Evolutionary conservation across 1,140 invertebrate species (phyloP), one percentile per base, ranked within the genome.

Genomic region (Camponotus vicinus): DNA sequence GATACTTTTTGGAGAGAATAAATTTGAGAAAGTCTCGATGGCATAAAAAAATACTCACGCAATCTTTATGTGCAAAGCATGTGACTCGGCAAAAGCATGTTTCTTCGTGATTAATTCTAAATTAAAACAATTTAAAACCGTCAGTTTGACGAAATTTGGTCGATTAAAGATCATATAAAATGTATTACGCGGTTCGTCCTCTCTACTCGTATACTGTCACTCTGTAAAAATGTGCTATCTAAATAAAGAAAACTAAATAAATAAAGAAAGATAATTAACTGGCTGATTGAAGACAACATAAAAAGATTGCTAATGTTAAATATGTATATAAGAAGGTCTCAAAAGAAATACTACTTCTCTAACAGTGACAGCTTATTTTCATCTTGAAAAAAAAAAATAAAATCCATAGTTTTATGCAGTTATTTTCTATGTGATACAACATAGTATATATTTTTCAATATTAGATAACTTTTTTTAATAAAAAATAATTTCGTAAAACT

Each of bases 211-310:
- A 18, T 57, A 13, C 55, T 82, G 32, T 83, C 69, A 73, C 37
- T 83, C 69, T 83, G 55, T n/a, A 83, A 83, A 77, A 73, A 45
- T 83, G 40, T 83, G n/a, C 27, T 59, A 32, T 55, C 27, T 59
- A 83, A 82, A 82, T 61, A 71, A 75, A 83, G 42, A 75, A 1
- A 49, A 75, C 3, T 27, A 27, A 27, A 27, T 59, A 83, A 82
- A 82, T 61, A 71, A 75, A 83, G 42, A 75, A 1, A 49, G 1
- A 69, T 79, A 57, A 70, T 70, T 42, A 82, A 73, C 13, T 80
- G 21, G 1, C 9, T 27, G 34, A 69, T 15, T 42, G 21, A 42
- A 66, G 18, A 59, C 5, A 27, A 63, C 21, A 32, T 63, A 66
- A 66, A 66, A 67, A 49, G 40, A 13, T 49, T 78, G 40, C 32